These are phyloP conservation scores for Seira ritae DNA, from an alignment of 2,888 invertebrate species.

Conservation along the genomic window DNA sequence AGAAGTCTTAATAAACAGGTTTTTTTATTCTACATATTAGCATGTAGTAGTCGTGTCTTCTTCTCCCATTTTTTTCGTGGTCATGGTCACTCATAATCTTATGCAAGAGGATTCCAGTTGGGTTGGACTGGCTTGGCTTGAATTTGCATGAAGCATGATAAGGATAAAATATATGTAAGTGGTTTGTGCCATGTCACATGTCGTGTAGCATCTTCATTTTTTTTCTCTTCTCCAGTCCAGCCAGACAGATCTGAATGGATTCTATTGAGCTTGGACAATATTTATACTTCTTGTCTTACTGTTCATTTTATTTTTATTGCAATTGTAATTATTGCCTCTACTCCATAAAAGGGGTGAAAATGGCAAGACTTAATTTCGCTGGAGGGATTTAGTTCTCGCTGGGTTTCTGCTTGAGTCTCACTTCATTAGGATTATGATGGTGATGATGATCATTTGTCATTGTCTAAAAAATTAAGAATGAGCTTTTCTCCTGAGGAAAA, in stretches of 20 bases:
- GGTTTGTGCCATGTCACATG: too few species aligned
- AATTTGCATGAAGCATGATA: too few species aligned
- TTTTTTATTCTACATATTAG: not conserved
- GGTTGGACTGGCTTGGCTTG: too few species aligned
- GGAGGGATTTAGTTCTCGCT: too few species aligned
- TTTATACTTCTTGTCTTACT: not conserved
- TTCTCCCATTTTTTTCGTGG: slow-evolving; percentile 15
- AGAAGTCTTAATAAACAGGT: slow-evolving; percentile 50
- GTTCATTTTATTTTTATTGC: slow-evolving; percentile 28
- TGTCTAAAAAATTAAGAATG: too few species aligned
- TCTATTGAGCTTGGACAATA: too few species aligned
- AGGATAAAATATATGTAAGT: too few species aligned
- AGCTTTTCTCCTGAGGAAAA: slow-evolving; percentile 9
- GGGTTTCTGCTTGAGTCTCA: too few species aligned
- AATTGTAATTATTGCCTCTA: not conserved
- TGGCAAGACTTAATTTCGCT: too few species aligned
- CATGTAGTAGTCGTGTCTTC: not conserved
- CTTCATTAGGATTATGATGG: slow-evolving; percentile 31
- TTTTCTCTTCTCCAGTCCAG: slow-evolving; percentile 5
- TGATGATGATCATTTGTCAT: slow-evolving; percentile 40
- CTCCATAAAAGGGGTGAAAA: slow-evolving; percentile 54
- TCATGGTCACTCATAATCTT: slow-evolving; percentile 39
- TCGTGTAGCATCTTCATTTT: slow-evolving; percentile 5
- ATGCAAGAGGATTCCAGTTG: slow-evolving; percentile 29
- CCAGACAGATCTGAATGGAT: not conserved